These are phyloP conservation scores for Mesoligia furuncula DNA, from an alignment of 2,888 invertebrate species.

Conservation along the genomic window DNA sequence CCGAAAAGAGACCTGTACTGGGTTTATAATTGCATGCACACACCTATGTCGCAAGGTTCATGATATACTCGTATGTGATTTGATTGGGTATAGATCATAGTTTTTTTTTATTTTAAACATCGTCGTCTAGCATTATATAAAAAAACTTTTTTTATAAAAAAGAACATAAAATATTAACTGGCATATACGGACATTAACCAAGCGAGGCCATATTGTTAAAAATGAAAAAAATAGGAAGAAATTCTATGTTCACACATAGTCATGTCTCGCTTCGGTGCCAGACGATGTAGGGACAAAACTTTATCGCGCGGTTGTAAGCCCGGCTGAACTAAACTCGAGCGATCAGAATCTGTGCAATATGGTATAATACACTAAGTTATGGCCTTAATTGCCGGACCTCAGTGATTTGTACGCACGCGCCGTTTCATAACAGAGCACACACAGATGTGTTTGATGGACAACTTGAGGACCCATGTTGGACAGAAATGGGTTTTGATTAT, in stretches of 20 bases:
- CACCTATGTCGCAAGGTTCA: neutral
- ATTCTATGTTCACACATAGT: neutral
- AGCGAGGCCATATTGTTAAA: neutral
- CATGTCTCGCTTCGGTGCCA: neutral
- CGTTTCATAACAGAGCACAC: slow-evolving; percentile 42
- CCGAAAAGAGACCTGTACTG: neutral
- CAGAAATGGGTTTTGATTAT: neutral
- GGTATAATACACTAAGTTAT: slow-evolving; percentile 66
- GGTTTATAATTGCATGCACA: neutral
- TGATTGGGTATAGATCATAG: neutral
- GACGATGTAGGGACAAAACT: neutral
- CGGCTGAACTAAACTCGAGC: slow-evolving; percentile 64
- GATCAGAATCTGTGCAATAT: slow-evolving; percentile 70
- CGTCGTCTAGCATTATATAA: neutral
- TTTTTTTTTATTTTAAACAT: neutral
- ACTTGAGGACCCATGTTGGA: neutral
- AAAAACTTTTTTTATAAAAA: too few relatives aligned
- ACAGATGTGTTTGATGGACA: slow-evolving; percentile 32
- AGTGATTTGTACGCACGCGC: slow-evolving; percentile 69
- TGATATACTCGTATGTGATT: neutral
- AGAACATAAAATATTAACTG: too few relatives aligned
- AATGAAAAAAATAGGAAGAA: neutral
- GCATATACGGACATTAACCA: neutral
- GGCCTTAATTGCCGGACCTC: slow-evolving; percentile 73
- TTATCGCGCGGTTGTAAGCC: neutral